A percentile compares a stretch with the other conserved stretches of the same genome.
Evolutionary conservation across 1,140 invertebrate species (phyloP).

Genomic region (Bombus waltoni): DNA sequence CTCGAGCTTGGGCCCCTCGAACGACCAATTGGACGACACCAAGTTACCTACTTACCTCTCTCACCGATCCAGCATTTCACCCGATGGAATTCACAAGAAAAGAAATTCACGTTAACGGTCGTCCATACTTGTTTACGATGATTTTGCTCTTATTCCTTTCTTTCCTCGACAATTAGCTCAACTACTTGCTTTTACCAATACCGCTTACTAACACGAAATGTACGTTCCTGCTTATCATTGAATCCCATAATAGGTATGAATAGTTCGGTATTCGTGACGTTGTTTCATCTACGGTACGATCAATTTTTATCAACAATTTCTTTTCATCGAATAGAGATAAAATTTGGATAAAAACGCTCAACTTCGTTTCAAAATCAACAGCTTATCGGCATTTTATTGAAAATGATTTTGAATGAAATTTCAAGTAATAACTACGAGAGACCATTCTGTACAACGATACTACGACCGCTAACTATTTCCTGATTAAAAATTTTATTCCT

Average conservation of each 20-base stretch:
- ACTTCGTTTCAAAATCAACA: background rate
- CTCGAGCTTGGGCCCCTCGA: background rate
- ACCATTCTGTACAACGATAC: background rate
- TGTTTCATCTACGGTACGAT: too few relatives aligned
- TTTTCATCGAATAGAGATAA: too few relatives aligned
- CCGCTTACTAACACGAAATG: background rate
- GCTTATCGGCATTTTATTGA: background rate
- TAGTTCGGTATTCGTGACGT: too few relatives aligned
- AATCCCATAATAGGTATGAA: background rate
- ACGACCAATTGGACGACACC: slow-evolving; percentile 31
- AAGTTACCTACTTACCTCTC: background rate
- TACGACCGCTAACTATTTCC: background rate
- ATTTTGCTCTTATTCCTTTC: background rate
- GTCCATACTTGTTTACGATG: background rate
- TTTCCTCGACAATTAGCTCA: background rate
- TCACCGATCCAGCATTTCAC: slow-evolving; percentile 29
- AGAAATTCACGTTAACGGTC: background rate
- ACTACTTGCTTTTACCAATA: too few relatives aligned
- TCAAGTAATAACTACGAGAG: background rate
- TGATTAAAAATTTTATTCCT: background rate
- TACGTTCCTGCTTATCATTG: too few relatives aligned
- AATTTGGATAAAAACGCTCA: too few relatives aligned
- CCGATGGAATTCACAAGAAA: background rate
- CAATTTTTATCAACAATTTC: too few relatives aligned
- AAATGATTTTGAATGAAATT: background rate